Evolutionary conservation across 2,888 invertebrate species (phyloP), one percentile per base, ranked within the genome.

Genomic region (Himalopsyche tibetana): DNA sequence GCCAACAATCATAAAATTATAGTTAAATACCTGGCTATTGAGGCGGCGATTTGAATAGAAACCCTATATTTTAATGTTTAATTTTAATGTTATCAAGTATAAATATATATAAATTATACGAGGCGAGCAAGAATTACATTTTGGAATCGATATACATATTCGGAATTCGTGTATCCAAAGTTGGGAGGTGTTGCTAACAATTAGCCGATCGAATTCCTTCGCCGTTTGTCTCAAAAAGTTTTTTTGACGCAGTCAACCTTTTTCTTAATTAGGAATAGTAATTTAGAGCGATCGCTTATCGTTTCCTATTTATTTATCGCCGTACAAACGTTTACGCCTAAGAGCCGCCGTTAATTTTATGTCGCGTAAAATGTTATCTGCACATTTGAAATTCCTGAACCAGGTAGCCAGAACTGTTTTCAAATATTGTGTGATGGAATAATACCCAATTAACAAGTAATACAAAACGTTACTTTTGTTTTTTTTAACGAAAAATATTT

Each of bases 241-340:
- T 63, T 56, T 63, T 63, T 63, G 19, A 63, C 19, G 4, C 2
- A 63, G 19, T 63, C 28, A 11, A 63, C 19, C 63, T 63, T 63
- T 63, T 63, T 28, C 63, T 63, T 63, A 63, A 63, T 63, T 63
- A 63, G 63, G 15, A n/a, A 63, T 5, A n/a, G 63, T 63, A 63
- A 63, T 63, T 63, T 63, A 63, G 63, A 63, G 63, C 63, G 63
- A 63, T 63, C 28, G n/a, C 11, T 63, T 63, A 63, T 63, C 63
- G 1, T 63, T 63, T 63, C 28, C 63, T 63, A 63, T 63, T 63
- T 63, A 63, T 63, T 63, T 63, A 19, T 63, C 63, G 19, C 15
- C 28, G 63, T 63, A 63, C 63, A 63, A 63, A 63, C 63, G 19
- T 19, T 63, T 63, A 19, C 63, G 19, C 63, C 63, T 63, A 63